Evolutionary conservation across 2,888 invertebrate species (phyloP).

Genomic region (Boloria selene): DNA sequence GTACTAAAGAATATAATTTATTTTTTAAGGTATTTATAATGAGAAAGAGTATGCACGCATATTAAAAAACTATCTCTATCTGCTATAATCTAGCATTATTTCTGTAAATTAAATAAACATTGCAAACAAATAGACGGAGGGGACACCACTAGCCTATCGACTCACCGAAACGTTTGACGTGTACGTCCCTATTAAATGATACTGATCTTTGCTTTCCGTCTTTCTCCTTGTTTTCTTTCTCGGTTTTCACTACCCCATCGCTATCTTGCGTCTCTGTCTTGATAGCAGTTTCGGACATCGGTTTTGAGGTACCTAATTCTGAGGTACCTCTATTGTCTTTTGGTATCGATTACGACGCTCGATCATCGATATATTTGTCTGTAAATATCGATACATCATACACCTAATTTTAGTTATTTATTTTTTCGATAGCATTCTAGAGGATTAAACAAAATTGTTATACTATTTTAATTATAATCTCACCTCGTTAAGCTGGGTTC

Average conservation of each 20-base stretch:
- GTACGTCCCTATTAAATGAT: constrained; percentile 95
- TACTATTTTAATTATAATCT: constrained; percentile 23
- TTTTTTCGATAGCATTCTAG: background rate
- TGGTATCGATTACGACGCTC: constrained; percentile 48
- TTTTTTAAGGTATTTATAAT: no score
- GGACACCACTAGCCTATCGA: constrained; percentile 43
- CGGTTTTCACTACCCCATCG: constrained; percentile 63
- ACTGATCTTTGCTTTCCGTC: constrained; percentile 85
- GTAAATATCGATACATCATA: constrained; percentile 50
- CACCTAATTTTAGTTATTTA: background rate
- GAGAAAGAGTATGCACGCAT: no score
- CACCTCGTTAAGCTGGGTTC: constrained; percentile 48
- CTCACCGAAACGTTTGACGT: constrained; percentile 95
- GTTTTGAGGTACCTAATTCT: constrained; percentile 64
- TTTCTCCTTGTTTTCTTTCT: constrained; percentile 68
- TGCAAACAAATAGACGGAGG: constrained; percentile 37
- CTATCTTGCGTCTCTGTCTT: constrained; percentile 71
- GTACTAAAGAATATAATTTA: no score
- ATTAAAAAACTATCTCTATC: background rate
- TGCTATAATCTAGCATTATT: background rate
- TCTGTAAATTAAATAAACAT: constrained; percentile 6
- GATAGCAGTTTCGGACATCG: constrained; percentile 74
- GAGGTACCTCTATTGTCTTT: constrained; percentile 60
- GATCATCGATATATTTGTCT: constrained; percentile 74
- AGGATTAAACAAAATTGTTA: background rate